phyloP scores from a whole-genome alignment of 1,140 invertebrate genomes.

The Drosophila ficusphila region DNA sequence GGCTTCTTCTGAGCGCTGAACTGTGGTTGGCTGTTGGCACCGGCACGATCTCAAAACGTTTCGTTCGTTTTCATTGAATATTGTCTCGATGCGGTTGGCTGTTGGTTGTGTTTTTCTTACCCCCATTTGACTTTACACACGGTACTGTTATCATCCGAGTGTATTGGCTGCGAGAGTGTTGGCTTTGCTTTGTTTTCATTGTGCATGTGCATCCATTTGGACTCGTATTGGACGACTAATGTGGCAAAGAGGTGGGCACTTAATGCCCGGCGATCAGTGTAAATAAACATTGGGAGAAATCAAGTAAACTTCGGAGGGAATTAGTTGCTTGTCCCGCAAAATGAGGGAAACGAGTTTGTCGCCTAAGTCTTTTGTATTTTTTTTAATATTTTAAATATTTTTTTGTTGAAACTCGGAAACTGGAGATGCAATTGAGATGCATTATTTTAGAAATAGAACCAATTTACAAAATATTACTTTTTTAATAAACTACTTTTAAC shows the following conservation, averaged over 20 bases:
- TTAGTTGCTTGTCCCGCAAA: conserved; percentile 63
- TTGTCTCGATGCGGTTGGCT: conserved; percentile 75
- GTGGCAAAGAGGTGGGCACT: conserved; percentile 76
- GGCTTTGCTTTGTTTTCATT: conserved; percentile 51
- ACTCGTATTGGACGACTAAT: conserved; percentile 71
- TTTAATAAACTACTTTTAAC: too few relatives aligned
- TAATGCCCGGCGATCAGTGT: conserved; percentile 69
- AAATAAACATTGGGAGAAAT: conserved; percentile 60
- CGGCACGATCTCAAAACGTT: conserved; percentile 62
- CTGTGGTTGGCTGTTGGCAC: conserved; percentile 71
- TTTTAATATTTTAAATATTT: neutral
- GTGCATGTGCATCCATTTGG: conserved; percentile 79
- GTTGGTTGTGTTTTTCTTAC: conserved; percentile 50
- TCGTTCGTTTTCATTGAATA: conserved; percentile 80
- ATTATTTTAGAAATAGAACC: too few relatives aligned
- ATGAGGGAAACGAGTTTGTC: conserved; percentile 75
- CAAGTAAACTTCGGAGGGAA: conserved; percentile 50
- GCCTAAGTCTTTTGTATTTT: conserved; percentile 59
- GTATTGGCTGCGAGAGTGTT: conserved; percentile 24
- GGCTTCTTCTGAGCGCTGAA: conserved; percentile 37
- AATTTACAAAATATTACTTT: too few relatives aligned
- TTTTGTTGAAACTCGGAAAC: neutral
- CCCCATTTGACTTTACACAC: conserved; percentile 58
- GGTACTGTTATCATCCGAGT: conserved; percentile 71
- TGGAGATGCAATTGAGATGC: too few relatives aligned